A percentile compares a stretch with the other conserved stretches of the same genome.
phyloP scores from a whole-genome alignment of 2,888 invertebrate species.

The Lomographa bimaculata region DNA sequence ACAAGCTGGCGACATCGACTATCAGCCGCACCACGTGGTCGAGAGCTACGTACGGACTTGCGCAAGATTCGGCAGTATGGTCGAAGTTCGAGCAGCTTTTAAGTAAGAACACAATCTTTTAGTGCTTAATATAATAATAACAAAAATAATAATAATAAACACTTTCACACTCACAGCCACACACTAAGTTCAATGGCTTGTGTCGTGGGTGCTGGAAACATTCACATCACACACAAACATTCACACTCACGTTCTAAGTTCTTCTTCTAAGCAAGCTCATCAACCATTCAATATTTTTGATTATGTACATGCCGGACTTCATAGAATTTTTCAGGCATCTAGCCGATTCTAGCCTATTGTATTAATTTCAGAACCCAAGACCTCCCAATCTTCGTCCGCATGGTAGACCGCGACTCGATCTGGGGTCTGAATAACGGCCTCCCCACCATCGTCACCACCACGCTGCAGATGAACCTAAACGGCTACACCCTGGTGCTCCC shows the following conservation, averaged over 20 bases:
- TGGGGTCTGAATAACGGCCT: constrained; percentile 89
- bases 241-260: no score
- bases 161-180: no score
- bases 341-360: not conserved
- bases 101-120: constrained; percentile 55
- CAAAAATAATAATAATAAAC: no score
- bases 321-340: no score
- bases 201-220: no score
- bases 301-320: no score
- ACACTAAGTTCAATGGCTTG: no score
- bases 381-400: constrained; percentile 88
- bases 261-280: no score
- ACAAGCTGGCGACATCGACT: constrained; percentile 64
- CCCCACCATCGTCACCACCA: constrained; percentile 87
- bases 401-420: constrained; percentile 90
- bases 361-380: constrained; percentile 83
- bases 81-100: constrained; percentile 78
- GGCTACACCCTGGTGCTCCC: constrained; percentile 90
- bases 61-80: constrained; percentile 84
- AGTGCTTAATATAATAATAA: no score
- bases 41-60: constrained; percentile 81
- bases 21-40: constrained; percentile 83
- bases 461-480: constrained; percentile 85
- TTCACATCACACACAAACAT: no score
- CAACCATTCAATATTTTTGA: no score